Evolutionary conservation across 2,888 invertebrate genomes (phyloP).

Genomic region (Sesamia inferens): DNA sequence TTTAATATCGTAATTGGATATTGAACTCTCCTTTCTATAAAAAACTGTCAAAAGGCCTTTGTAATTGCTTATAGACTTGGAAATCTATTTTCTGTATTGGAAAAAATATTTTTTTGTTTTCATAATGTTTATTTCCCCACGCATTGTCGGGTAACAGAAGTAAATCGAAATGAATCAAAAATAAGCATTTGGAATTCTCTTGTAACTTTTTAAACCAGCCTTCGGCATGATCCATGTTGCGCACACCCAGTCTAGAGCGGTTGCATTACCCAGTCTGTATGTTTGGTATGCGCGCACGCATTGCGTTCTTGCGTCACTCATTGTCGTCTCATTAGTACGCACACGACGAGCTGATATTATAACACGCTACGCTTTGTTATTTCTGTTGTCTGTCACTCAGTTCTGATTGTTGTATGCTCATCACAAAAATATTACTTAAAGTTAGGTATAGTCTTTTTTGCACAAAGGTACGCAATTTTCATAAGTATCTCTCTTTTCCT

Average conservation of each 20-base stretch:
- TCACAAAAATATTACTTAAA: conserved; percentile 1
- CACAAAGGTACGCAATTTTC: background rate
- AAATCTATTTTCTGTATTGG: conserved; percentile 5
- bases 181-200: background rate
- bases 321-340: conserved; percentile 63
- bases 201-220: background rate
- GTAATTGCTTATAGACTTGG: conserved; percentile 15
- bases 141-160: background rate
- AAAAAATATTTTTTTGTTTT: background rate
- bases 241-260: conserved; percentile 14
- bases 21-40: conserved; percentile 31
- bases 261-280: conserved; percentile 48
- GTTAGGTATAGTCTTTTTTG: background rate
- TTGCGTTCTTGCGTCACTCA: conserved; percentile 57
- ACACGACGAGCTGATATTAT: conserved; percentile 48
- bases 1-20: conserved; percentile 35
- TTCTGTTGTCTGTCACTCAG: conserved; percentile 35
- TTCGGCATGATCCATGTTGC: conserved; percentile 2
- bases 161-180: background rate
- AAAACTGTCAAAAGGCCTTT: conserved; percentile 8
- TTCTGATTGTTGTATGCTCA: conserved; percentile 22
- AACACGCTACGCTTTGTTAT: conserved; percentile 56
- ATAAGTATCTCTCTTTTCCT: background rate
- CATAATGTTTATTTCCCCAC: background rate
- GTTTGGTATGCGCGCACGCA: conserved; percentile 58